Percentiles rank a stretch among this genome's conserved stretches.
Conservation (phyloP, 2,113 vertebrate genomes). For the Origma solitaria region DNA sequence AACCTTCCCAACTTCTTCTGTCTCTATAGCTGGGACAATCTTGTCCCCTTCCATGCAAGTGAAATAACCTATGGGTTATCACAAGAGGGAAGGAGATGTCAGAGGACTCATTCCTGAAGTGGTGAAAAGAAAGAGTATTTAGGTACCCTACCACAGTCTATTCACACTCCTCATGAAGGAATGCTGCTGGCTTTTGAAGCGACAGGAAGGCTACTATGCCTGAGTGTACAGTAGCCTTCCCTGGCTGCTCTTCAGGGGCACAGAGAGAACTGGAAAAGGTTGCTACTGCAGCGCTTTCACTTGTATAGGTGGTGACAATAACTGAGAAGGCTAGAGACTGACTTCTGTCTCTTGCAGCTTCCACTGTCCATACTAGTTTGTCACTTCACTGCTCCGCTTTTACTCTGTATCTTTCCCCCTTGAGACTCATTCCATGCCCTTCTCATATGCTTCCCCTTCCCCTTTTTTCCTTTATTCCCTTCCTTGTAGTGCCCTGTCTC, state of each 20-base stretch:
- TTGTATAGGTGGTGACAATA: accelerated
- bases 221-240: neutral
- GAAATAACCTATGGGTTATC: neutral
- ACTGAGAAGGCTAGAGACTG: neutral
- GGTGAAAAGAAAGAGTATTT: neutral
- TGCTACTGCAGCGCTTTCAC: neutral
- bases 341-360: neutral
- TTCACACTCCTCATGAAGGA: neutral
- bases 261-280: neutral
- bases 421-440: neutral
- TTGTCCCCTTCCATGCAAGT: neutral
- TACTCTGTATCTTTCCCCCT: neutral
- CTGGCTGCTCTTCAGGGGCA: neutral
- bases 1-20: neutral
- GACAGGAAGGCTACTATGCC: neutral
- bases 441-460: neutral
- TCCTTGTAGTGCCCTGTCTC: neutral
- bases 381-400: neutral
- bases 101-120: neutral
- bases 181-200: neutral
- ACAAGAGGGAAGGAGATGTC: neutral
- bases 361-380: neutral
- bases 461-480: neutral
- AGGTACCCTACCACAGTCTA: neutral
- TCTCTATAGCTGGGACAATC: neutral